Percentiles rank a stretch among this genome's conserved stretches.
These are phyloP conservation scores for Meda fulgida DNA, from an alignment of 2,797 vertebrate genomes.

Conservation along the genomic window DNA sequence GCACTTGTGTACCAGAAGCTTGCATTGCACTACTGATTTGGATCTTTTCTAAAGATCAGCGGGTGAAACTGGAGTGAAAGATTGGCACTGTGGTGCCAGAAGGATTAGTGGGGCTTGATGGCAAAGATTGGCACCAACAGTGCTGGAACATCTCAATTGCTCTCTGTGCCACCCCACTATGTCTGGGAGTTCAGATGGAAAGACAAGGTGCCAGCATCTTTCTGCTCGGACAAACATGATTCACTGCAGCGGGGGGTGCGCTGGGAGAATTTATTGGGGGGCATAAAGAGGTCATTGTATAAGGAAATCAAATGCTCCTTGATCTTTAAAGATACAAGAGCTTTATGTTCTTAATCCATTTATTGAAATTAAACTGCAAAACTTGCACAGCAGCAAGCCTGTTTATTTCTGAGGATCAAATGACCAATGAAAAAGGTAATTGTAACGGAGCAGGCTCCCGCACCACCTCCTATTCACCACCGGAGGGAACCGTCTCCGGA, in stretches of 20 bases:
- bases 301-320: background rate
- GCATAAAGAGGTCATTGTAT: background rate
- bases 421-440: too few relatives aligned
- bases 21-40: constrained; percentile 45
- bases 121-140: constrained; percentile 46
- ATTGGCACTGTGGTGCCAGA: constrained; percentile 35
- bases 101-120: constrained; percentile 52
- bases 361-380: background rate
- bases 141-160: constrained; percentile 41
- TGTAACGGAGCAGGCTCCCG: too few relatives aligned
- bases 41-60: constrained; percentile 49
- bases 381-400: background rate
- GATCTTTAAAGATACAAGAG: background rate
- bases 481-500: too few relatives aligned
- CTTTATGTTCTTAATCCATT: background rate
- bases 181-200: constrained; percentile 35
- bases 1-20: constrained; percentile 48
- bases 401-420: background rate
- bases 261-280: background rate
- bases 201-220: constrained; percentile 17
- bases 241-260: background rate
- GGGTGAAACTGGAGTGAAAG: constrained; percentile 50
- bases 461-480: too few relatives aligned
- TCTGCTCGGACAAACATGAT: background rate
- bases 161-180: constrained; percentile 6